phyloP scores from a whole-genome alignment of 2,797 vertebrate species.

The Adrianichthys oophorus region DNA sequence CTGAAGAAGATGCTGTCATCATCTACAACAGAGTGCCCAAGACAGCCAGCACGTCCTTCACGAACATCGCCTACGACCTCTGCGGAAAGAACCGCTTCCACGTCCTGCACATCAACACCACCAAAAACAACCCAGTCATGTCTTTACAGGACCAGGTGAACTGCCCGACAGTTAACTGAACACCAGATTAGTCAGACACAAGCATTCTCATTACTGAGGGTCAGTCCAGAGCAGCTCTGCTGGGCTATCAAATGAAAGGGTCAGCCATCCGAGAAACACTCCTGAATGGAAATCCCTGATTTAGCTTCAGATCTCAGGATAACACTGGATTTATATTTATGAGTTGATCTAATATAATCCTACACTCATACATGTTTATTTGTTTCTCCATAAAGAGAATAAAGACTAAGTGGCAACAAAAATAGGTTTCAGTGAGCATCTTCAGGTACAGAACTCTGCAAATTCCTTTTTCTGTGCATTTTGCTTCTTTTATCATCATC shows the following conservation, averaged over 20 bases:
- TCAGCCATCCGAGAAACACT: no score
- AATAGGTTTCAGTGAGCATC: background rate
- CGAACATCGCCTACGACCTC: slow-evolving; percentile 95
- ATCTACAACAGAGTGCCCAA: slow-evolving; percentile 98
- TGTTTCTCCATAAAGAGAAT: background rate
- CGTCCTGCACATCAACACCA: slow-evolving; percentile 96
- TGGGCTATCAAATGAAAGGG: no score
- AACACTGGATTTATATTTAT: no score
- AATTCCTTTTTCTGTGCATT: no score
- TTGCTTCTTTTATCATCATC: no score
- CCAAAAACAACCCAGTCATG: slow-evolving; percentile 97
- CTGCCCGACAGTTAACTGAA: no score
- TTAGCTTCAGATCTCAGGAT: no score
- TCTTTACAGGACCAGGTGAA: slow-evolving; percentile 95
- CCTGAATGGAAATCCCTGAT: no score
- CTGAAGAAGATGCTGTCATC: slow-evolving; percentile 86
- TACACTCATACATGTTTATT: background rate
- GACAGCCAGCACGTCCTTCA: slow-evolving; percentile 97
- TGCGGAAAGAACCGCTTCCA: slow-evolving; percentile 93
- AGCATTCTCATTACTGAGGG: no score
- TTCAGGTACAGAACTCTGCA: background rate
- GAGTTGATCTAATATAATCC: no score
- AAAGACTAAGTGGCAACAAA: background rate
- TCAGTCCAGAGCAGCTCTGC: no score
- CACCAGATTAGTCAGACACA: no score